Base-by-base conservation (phyloP, 2,888 invertebrate genomes). In the Cremastinae sp. region DNA sequence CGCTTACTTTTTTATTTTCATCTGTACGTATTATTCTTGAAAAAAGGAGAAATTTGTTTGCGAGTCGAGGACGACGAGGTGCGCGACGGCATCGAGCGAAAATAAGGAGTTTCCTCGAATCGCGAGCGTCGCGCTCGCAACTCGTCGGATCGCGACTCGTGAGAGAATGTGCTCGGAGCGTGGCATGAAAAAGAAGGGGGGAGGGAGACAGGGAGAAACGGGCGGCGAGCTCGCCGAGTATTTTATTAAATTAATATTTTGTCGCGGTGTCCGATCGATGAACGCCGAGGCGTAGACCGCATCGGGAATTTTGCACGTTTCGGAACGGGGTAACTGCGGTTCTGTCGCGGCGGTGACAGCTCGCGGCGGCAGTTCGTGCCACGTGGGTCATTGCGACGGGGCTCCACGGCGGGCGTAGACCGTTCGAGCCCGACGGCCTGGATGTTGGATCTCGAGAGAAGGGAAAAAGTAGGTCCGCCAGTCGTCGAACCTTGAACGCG, bases 321-420 rank as follows among this genome's bases (percentile, higher is more conserved):
- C 3, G 22, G 47, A 10, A 64, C 16, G 9, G 43, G 38, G 47
- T 58, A 69, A 76, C 76, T 69, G 68, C 51, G 16, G 22, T 36
- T 16, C 22, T 65, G 73, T 73, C 64, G 72, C 51, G 54, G 72
- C 51, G 54, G 59, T 64, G 69, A 69, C 64, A 73, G 62, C 16
- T 10, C 10, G 38, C 20, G 49, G 22, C 7, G 9, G 38, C 51
- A 66, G 62, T 66, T 68, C 36, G 41, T 54, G 75, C 72, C 72
- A 72, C 75, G 62, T 72, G 68, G 51, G 34, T 38, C 12, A 28
- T 1, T 2, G 2, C 7, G n/a, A 20, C 8, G 14, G 61, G 45
- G 68, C 58, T 12, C 41, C 56, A 69, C 58, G 49, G 34, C 28
- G 53, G 0, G 20, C 8, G 18, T 4, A 16, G 18, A 49, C 18